phyloP scores from a whole-genome alignment of 2,888 invertebrate species.

The Himalopsyche japonica region DNA sequence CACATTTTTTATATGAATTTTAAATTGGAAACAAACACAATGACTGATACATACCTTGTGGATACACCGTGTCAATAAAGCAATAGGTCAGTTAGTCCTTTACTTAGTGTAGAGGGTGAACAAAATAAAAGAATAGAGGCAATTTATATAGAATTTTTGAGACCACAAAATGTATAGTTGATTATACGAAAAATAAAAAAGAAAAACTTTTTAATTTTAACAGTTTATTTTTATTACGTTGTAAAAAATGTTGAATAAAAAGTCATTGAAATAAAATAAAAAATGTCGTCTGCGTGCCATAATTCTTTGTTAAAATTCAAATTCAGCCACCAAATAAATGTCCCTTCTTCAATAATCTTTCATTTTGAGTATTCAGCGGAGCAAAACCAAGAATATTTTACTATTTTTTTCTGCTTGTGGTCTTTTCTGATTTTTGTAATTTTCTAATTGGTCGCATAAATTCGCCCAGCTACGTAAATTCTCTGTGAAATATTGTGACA shows the following conservation, averaged over 20 bases:
- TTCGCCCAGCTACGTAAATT: background rate
- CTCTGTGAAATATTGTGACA: background rate
- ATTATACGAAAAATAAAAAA: no score
- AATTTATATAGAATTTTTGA: no score
- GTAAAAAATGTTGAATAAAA: background rate
- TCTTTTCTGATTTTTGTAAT: background rate
- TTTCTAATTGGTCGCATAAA: conserved; percentile 5
- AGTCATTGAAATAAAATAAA: background rate
- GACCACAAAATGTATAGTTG: no score
- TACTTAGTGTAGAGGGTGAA: no score
- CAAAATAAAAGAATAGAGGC: no score
- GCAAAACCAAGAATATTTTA: background rate
- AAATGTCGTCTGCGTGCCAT: background rate
- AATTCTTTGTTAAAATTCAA: background rate
- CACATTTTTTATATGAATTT: no score
- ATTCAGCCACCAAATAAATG: background rate
- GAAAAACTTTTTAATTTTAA: no score
- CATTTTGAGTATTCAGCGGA: background rate
- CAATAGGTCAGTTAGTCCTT: no score
- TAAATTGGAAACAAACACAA: no score
- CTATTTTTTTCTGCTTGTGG: background rate
- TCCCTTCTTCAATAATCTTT: background rate
- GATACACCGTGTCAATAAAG: no score
- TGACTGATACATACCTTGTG: no score
- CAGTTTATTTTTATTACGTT: no score